Percentiles rank a stretch among this genome's conserved stretches.
phyloP scores from a whole-genome alignment of 2,113 vertebrate species.

The Microcebus jonahi region DNA sequence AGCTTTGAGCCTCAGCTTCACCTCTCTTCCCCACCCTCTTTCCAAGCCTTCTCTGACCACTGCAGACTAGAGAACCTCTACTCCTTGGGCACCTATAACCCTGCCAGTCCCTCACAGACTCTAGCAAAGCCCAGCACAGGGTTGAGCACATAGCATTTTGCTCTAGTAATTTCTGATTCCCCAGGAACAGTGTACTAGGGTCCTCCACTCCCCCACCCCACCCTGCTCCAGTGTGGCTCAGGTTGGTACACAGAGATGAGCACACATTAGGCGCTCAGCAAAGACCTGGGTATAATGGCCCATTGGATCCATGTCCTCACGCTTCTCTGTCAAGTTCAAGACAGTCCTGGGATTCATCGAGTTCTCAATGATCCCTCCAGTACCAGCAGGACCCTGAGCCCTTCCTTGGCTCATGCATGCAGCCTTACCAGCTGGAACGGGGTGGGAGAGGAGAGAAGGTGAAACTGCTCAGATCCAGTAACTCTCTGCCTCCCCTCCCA shows the following conservation, averaged over 20 bases:
- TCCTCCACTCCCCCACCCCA: background rate
- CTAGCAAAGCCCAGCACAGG: background rate
- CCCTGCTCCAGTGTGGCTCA: background rate
- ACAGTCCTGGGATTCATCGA: background rate
- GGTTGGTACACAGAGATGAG: background rate
- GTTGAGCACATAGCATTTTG: background rate
- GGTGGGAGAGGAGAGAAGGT: accelerated
- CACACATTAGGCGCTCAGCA: background rate
- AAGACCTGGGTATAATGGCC: background rate
- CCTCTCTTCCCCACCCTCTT: background rate
- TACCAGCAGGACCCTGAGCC: background rate
- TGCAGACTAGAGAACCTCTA: background rate
- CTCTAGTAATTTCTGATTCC: background rate
- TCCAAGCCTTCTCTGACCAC: background rate
- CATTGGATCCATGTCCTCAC: background rate
- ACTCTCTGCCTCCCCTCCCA: background rate
- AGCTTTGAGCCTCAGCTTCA: background rate
- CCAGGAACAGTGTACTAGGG: background rate
- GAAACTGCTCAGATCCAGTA: background rate
- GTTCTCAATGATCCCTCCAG: background rate
- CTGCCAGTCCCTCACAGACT: background rate
- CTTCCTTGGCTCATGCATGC: background rate
- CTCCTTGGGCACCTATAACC: background rate
- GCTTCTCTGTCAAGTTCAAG: background rate
- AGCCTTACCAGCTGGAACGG: background rate